Base-by-base conservation (phyloP, 1,140 invertebrate genomes). In the Macrotrachela quadricornifera region DNA sequence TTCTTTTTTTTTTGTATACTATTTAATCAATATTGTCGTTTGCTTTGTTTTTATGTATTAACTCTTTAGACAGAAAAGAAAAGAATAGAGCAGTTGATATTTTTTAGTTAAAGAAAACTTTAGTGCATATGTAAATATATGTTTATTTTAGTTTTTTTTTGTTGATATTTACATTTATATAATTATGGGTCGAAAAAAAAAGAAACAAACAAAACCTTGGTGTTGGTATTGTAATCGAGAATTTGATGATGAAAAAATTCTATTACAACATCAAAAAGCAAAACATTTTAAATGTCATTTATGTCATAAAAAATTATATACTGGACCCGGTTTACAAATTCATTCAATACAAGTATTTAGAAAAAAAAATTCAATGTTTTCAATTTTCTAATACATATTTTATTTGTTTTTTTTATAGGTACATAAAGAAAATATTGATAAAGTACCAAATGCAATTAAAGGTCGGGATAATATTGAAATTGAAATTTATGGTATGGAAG, bases 261-360 rank as follows among this genome's bases (percentile, higher is more conserved):
- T 99, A n/a, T 92, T 97, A 62, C 92, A 99, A 68, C 94, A 99
- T 72, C 94, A 99, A 70, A 99, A 97, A 73, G 94, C 94, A 16
- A 97, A 97, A 72, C 94, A 99, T 76, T 99, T 99, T 64, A 99
- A 99, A 76, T 99, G 94, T 77, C 90, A 95, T 69, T 91, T 96
- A 68, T 99, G 92, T 75, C 88, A 96, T 72, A 97, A 96, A 71
- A 97, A 97, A 73, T 72, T 99, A 54, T 97, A 95, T 66, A 96
- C 94, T 46, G 91, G 90, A 45, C 90, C 91, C 56, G 74, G 74
- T 8, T 73, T 99, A 48, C 90, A 90, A 58, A 97, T 99, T 75
- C 94, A 99, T 72, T 99, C 94, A 71, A 95, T 96, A 87, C 94
- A 99, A 79, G 21, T 30, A 30, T 4, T 30, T 30, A 4, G 2